Conservation (phyloP, 2,888 invertebrate species). For the Tetrapedia diversipes region DNA sequence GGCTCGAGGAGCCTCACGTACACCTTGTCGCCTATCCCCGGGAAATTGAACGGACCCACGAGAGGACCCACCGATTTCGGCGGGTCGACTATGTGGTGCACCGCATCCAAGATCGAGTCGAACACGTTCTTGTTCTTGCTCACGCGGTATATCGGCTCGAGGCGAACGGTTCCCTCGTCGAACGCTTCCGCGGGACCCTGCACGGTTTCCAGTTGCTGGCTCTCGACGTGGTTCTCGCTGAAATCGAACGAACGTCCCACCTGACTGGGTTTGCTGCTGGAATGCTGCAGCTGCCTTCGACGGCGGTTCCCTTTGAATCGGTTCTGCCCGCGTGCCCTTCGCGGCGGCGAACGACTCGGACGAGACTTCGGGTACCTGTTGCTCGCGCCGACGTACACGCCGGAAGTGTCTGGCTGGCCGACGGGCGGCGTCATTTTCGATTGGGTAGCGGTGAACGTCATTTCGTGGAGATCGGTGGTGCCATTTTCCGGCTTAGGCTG, state of each 20-base stretch:
- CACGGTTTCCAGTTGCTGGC: constrained; percentile 49
- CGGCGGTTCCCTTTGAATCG: background rate
- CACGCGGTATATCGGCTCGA: constrained; percentile 61
- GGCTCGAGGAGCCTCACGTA: constrained; percentile 70
- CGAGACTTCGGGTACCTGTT: background rate
- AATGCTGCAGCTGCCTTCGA: constrained; percentile 37
- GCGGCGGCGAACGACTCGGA: background rate
- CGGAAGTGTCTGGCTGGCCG: too few species aligned
- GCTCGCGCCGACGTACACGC: background rate
- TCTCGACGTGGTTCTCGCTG: constrained; percentile 49
- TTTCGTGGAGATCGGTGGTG: background rate
- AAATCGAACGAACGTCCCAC: constrained; percentile 52
- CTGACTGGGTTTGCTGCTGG: background rate
- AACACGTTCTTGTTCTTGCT: constrained; percentile 53
- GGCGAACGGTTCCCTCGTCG: constrained; percentile 42
- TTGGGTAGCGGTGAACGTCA: constrained; percentile 39
- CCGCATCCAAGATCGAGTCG: constrained; percentile 65
- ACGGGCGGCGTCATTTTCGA: too few species aligned
- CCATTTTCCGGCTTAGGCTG: background rate
- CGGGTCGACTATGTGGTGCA: constrained; percentile 53
- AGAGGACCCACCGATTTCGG: constrained; percentile 60
- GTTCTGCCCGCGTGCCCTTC: background rate
- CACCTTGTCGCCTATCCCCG: constrained; percentile 70
- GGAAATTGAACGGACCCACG: constrained; percentile 73
- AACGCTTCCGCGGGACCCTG: constrained; percentile 32